Evolutionary conservation across 2,888 invertebrate genomes (phyloP).

Genomic region (Pteria penguin): DNA sequence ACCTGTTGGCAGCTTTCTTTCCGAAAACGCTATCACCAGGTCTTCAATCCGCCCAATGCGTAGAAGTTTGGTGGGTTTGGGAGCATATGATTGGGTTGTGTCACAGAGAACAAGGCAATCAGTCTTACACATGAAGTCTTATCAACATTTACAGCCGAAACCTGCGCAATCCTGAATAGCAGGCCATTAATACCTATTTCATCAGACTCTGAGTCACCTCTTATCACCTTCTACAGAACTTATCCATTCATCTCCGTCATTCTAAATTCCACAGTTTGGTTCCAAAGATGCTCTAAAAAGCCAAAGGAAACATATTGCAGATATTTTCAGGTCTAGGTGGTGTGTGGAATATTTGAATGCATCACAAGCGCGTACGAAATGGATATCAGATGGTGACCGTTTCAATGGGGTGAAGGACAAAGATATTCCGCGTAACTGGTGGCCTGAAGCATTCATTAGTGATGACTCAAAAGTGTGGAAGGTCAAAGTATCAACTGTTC

Average conservation of each 20-base stretch:
- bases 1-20: not conserved
- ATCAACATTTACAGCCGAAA: slow-evolving; percentile 41
- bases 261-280: not conserved
- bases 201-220: slow-evolving; percentile 39
- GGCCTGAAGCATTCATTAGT: not conserved
- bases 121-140: slow-evolving; percentile 39
- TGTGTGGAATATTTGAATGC: slow-evolving; percentile 7
- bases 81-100: slow-evolving; percentile 42
- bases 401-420: not conserved
- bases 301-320: slow-evolving; percentile 6
- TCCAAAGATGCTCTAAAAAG: not conserved
- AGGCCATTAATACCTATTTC: slow-evolving; percentile 33
- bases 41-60: slow-evolving; percentile 43
- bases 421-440: not conserved
- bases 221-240: slow-evolving; percentile 35
- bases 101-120: slow-evolving; percentile 5
- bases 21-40: slow-evolving; percentile 15
- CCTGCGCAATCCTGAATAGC: slow-evolving; percentile 41
- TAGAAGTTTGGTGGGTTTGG: slow-evolving; percentile 48
- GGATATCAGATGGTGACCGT: not conserved
- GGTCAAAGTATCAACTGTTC: not conserved
- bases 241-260: not conserved
- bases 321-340: slow-evolving; percentile 1
- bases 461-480: not conserved
- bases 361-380: slow-evolving; percentile 6